Base-by-base conservation (phyloP, 2,797 vertebrate species). In the Neopelma chrysocephalum region DNA sequence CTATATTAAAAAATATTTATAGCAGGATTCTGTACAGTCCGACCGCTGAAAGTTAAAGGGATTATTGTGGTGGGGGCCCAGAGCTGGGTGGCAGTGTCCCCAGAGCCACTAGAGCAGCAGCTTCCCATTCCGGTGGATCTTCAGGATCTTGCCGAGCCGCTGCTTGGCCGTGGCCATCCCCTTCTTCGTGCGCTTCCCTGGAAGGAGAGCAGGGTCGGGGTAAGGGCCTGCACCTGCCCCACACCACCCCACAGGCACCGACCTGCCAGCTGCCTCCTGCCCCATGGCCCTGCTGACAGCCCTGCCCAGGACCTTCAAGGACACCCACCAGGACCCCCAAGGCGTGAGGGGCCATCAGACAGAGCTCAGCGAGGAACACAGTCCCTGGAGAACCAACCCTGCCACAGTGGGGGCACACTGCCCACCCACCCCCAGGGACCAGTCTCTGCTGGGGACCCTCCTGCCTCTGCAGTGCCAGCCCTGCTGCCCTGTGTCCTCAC, bases 131-230 rank as follows among this genome's bases (percentile, higher is more conserved):
- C 99, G 99, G 98, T 99, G 99, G 97, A 99, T 99, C 98, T 99
- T 99, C 98, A 99, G 98, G 98, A 99, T 99, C 98, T 99, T 99
- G 98, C 99, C 99, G 75, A 99, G 99, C 99, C 99, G 99, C 98
- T 99, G 99, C 98, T 99, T 99, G 97, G 99, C 99, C 17, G 99
- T 99, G 58, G 99, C 99, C 99, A 99, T 99, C 97, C 99, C 99
- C 98, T 99, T 99, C 99, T 99, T 99, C 98, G 99, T 98, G 97
- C 99, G 98, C 98, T 99, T 99, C 73, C 99, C 99, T 99, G 98
- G 48, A 94, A 81, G 80, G 81, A 87, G 54, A 92, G 87, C 34
- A 73, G 76, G 43, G 16, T 16, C 29, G 23, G 54, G 54, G 60
- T 89, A 64, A 94, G 48, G 29, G 27, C 23, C 19, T 4, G 5